These are phyloP conservation scores for Salmo trutta DNA, from an alignment of 2,797 vertebrate species.

Conservation along the genomic window DNA sequence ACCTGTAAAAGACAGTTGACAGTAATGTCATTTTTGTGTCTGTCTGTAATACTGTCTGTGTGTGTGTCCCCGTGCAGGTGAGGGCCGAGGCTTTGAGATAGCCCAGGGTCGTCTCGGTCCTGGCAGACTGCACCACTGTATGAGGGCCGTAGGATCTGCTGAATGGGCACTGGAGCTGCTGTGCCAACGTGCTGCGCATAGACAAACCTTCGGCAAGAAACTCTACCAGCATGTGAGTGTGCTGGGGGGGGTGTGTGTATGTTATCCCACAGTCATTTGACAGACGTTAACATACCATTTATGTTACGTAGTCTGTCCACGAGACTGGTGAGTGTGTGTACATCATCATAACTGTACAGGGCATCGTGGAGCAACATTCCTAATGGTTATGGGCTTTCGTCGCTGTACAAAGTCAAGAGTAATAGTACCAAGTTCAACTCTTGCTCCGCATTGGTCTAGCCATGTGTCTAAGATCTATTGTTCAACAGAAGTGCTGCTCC, in stretches of 20 bases:
- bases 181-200: slow-evolving; percentile 78
- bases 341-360: no score
- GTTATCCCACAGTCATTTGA: background rate
- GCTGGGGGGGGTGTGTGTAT: background rate
- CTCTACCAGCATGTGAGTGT: slow-evolving; percentile 85
- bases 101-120: slow-evolving; percentile 91
- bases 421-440: background rate
- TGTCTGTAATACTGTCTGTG: background rate
- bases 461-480: no score
- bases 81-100: slow-evolving; percentile 92
- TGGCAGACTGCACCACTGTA: slow-evolving; percentile 92
- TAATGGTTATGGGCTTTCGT: background rate
- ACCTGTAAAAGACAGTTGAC: no score
- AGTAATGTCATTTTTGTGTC: no score
- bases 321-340: no score
- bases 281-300: no score
- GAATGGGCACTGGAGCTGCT: slow-evolving; percentile 85
- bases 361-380: background rate
- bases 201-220: slow-evolving; percentile 84
- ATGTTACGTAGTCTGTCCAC: no score
- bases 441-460: background rate
- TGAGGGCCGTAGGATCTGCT: slow-evolving; percentile 84
- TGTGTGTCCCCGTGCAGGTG: slow-evolving; percentile 71
- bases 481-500: background rate
- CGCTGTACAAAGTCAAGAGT: background rate